Base-by-base conservation (phyloP, 2,888 invertebrate species). In the Chrysina gloriosa region DNA sequence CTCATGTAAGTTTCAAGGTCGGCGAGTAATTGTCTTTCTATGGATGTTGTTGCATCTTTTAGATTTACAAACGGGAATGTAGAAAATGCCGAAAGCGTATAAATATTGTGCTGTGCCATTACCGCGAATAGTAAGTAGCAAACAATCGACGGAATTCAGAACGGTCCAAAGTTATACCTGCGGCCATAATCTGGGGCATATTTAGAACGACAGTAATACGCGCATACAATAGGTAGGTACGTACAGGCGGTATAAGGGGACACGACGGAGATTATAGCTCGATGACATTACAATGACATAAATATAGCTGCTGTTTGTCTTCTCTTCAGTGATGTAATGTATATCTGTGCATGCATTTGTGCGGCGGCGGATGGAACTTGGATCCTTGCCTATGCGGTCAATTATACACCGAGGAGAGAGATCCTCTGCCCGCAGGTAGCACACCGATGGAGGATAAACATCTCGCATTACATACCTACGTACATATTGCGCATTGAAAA, bases 381-480 rank as follows among this genome's bases (percentile, higher is more conserved):
- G 77, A 79, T 76, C 74, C 70, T 75, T 79, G 79, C 79, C 79
- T 79, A 79, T 78, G 79, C 80, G 80, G 80, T 79, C 80, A 73
- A 68, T 70, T 70, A 67, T 50, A 50, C 48, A 50, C n/a, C n/a
- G n/a, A n/a, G n/a, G n/a, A n/a, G n/a, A 50, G 48, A 45, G 11
- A 9, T 50, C 25, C 11, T 27, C 48, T 68, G 56, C 48, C 70
- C 52, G 69, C 72, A 74, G 72, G 74, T 74, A 75, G 25, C 48
- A 27, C 48, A 50, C 48, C 48, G 14, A 50, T 27, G 75, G n/a
- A n/a, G n/a, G 75, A 77, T 76, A 80, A 81, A 80, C 79, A 81
- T 82, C 81, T 83, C 82, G 78, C 77, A 78, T 83, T 83, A 83
- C 83, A n/a, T n/a, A n/a, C n/a, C n/a, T n/a, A n/a, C n/a, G n/a